These are phyloP conservation scores for Cephus cinctus DNA, from an alignment of 1,140 invertebrate species.

Conservation along the genomic window DNA sequence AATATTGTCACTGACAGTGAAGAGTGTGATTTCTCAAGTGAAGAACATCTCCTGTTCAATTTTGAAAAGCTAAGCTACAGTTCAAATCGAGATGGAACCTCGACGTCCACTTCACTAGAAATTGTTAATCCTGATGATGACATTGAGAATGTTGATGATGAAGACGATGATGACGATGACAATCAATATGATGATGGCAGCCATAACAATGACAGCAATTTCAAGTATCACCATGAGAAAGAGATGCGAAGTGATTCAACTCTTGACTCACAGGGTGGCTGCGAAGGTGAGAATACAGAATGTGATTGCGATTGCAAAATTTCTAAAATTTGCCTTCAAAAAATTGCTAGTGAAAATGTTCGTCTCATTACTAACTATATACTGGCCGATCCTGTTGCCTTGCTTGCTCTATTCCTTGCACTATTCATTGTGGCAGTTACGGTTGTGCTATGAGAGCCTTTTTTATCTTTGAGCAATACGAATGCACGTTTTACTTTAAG, in stretches of 20 bases:
- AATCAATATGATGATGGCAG: no score
- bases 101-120: no score
- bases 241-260: background rate
- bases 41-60: no score
- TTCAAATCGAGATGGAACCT: no score
- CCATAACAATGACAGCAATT: background rate
- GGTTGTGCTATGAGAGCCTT: constrained; percentile 18
- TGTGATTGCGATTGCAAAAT: constrained; percentile 19
- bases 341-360: constrained; percentile 28
- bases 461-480: no score
- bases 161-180: no score
- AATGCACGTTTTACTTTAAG: no score
- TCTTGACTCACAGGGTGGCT: background rate
- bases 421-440: constrained; percentile 33
- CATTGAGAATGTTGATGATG: no score
- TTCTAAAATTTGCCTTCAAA: constrained; percentile 19
- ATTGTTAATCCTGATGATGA: no score
- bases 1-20: no score
- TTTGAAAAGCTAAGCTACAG: no score
- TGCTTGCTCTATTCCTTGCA: constrained; percentile 32
- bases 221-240: background rate
- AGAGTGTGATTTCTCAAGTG: no score
- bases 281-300: constrained; percentile 33
- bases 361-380: constrained; percentile 33
- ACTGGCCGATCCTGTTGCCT: constrained; percentile 26